These are phyloP conservation scores for Octodon degus DNA, from an alignment of 2,113 vertebrate genomes.

Conservation along the genomic window DNA sequence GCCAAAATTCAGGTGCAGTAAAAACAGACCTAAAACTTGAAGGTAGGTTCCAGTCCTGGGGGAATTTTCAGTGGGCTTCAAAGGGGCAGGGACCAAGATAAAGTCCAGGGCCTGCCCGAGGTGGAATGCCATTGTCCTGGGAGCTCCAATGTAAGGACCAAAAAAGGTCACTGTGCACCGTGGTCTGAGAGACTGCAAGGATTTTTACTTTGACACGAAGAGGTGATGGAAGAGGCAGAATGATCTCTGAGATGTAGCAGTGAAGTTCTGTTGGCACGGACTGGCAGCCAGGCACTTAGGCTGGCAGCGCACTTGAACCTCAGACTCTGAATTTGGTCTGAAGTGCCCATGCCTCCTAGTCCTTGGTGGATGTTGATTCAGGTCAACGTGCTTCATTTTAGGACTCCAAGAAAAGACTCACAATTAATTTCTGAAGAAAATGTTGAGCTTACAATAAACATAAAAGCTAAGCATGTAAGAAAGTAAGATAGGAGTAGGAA, in stretches of 20 bases:
- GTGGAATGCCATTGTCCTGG: not conserved
- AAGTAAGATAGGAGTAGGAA: not conserved
- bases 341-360: not conserved
- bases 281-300: not conserved
- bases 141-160: not conserved
- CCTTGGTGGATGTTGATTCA: not conserved
- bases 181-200: not conserved
- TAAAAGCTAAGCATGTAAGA: not conserved
- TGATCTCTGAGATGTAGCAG: not conserved
- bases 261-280: not conserved
- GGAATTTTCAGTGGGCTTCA: not conserved
- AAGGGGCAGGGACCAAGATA: not conserved
- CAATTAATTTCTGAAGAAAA: constrained; percentile 31
- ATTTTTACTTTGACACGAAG: not conserved
- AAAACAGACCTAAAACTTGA: not conserved
- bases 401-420: not conserved
- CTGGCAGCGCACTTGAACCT: not conserved
- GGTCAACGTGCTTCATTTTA: not conserved
- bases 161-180: not conserved
- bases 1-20: not conserved
- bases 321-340: not conserved
- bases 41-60: not conserved
- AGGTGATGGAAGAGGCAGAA: not conserved
- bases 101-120: not conserved
- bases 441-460: not conserved